Percentiles rank a stretch among this genome's conserved stretches.
Evolutionary conservation across 1,140 invertebrate species (phyloP).

Genomic region (Pinna nobilis): DNA sequence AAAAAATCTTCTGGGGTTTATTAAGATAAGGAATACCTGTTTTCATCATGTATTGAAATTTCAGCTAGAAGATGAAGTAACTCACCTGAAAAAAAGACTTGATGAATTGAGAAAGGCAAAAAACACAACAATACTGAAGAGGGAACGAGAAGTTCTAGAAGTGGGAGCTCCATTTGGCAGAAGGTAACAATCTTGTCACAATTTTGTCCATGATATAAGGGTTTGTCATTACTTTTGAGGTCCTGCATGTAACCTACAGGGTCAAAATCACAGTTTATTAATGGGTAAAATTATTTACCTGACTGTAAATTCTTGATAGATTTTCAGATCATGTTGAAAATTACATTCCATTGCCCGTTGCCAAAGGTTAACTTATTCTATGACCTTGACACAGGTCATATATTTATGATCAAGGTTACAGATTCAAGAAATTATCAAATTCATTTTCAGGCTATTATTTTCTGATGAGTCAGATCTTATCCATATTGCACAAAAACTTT

Average conservation of each 20-base stretch:
- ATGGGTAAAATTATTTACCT: constrained; percentile 7
- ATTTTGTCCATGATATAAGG: too few relatives aligned
- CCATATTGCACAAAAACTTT: too few relatives aligned
- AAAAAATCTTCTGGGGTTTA: too few relatives aligned
- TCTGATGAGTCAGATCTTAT: too few relatives aligned
- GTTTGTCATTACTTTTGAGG: neutral
- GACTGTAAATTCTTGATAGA: constrained; percentile 7
- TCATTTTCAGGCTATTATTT: too few relatives aligned
- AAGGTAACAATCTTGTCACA: constrained; percentile 51
- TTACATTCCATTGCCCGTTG: neutral
- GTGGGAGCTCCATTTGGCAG: constrained; percentile 65
- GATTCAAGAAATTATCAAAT: too few relatives aligned
- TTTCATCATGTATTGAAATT: neutral
- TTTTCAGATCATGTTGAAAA: neutral
- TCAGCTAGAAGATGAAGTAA: constrained; percentile 69
- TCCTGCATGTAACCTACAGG: neutral
- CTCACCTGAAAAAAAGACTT: constrained; percentile 60
- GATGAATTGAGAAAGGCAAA: constrained; percentile 72
- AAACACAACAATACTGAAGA: constrained; percentile 69
- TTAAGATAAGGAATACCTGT: neutral
- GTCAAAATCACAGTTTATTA: neutral
- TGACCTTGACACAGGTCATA: too few relatives aligned
- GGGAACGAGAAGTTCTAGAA: constrained; percentile 69
- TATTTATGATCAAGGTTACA: too few relatives aligned
- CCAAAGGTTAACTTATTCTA: neutral